phyloP scores from a whole-genome alignment of 2,888 invertebrate species.

The Allacma fusca region DNA sequence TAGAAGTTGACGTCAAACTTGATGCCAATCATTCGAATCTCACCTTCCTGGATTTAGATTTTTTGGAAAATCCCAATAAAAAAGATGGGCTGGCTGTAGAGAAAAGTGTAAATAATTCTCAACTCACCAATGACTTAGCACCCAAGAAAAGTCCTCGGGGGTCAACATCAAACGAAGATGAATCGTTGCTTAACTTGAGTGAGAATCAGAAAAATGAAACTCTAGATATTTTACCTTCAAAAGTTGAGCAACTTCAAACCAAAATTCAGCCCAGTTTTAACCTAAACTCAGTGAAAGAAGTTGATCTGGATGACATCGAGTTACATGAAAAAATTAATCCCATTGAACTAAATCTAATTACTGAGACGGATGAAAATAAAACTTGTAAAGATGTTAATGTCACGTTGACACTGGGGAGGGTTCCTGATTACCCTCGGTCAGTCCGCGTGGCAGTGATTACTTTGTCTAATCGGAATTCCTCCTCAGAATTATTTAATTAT shows the following conservation, averaged over 20 bases:
- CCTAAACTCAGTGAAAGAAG: conserved; percentile 50
- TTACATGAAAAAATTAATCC: conserved; percentile 54
- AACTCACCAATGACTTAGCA: neutral
- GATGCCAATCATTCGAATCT: neutral
- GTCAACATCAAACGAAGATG: conserved; percentile 51
- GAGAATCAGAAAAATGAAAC: conserved; percentile 22
- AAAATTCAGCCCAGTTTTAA: neutral
- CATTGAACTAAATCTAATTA: conserved; percentile 37
- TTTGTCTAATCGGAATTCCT: conserved; percentile 50
- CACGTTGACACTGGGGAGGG: conserved; percentile 55
- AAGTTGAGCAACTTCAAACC: neutral
- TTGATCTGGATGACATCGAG: conserved; percentile 58
- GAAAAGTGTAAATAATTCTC: neutral
- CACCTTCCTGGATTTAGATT: conserved; percentile 53
- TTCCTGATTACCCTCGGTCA: conserved; percentile 47
- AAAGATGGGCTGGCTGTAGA: too few species aligned
- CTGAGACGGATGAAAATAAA: conserved; percentile 36
- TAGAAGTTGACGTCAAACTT: neutral
- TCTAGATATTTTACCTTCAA: neutral
- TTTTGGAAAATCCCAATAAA: conserved; percentile 49
- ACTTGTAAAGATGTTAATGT: conserved; percentile 43
- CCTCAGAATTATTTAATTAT: conserved; percentile 51
- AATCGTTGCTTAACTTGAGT: conserved; percentile 47
- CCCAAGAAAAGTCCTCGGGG: conserved; percentile 23
- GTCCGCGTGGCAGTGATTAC: conserved; percentile 54